Evolutionary conservation across 2,113 vertebrate genomes (phyloP).

Genomic region (Aptenodytes forsteri): DNA sequence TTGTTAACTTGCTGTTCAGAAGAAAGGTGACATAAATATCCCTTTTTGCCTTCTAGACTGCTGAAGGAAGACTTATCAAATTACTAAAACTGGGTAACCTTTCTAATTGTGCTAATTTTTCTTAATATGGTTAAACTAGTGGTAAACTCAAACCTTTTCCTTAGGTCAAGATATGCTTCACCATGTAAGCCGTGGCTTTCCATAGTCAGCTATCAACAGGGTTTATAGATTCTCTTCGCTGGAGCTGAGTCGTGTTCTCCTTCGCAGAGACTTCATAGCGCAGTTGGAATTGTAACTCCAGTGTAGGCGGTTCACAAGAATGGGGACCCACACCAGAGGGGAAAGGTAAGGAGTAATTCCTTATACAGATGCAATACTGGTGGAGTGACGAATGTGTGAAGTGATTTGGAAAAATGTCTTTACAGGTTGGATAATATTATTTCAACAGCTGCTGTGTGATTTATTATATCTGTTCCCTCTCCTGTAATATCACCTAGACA

Average conservation of each 20-base stretch:
- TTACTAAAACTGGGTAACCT: background rate
- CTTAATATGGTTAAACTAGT: background rate
- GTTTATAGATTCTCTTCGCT: background rate
- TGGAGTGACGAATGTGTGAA: background rate
- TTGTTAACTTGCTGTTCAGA: background rate
- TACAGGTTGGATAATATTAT: slow-evolving; percentile 30
- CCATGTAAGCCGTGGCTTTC: background rate
- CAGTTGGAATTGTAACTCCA: background rate
- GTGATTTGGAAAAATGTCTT: slow-evolving; percentile 36
- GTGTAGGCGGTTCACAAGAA: accelerated
- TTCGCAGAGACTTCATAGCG: background rate
- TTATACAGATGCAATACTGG: background rate
- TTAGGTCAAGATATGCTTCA: background rate
- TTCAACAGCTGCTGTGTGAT: slow-evolving; percentile 42
- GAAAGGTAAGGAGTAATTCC: background rate
- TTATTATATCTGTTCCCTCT: slow-evolving; percentile 38
- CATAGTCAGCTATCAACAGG: background rate
- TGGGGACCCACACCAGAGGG: background rate
- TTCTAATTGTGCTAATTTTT: background rate
- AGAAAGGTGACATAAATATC: background rate
- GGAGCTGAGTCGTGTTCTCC: background rate
- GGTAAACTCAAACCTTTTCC: background rate
- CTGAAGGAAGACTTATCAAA: background rate
- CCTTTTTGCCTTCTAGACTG: background rate
- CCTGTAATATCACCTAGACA: slow-evolving; percentile 37